Percentiles rank a stretch among this genome's conserved stretches.
These are phyloP conservation scores for Lepus timidus DNA, from an alignment of 2,113 vertebrate genomes.

Conservation along the genomic window DNA sequence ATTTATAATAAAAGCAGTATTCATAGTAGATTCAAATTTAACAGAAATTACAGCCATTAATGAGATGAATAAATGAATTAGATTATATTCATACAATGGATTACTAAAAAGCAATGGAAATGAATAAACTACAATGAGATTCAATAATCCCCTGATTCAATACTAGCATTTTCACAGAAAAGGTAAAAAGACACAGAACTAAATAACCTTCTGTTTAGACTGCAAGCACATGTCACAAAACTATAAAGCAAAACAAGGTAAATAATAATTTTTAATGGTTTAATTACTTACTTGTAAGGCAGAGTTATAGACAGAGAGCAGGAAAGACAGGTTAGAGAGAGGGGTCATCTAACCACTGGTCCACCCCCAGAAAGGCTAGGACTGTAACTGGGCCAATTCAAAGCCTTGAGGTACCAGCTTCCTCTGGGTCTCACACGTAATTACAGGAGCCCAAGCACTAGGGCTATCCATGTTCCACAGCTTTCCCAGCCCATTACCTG, in stretches of 20 bases:
- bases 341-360: no score
- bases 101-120: background rate
- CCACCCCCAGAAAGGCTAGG: no score
- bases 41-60: constrained; percentile 1
- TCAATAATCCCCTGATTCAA: background rate
- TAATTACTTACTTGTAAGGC: no score
- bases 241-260: background rate
- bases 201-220: background rate
- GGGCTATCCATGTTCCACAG: no score
- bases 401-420: no score
- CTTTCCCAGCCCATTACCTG: no score
- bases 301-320: no score
- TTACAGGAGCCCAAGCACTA: no score
- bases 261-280: background rate
- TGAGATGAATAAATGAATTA: background rate
- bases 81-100: background rate
- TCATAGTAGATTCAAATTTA: background rate
- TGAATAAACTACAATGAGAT: background rate
- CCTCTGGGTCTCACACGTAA: no score
- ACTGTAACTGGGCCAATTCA: no score
- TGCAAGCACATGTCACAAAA: background rate
- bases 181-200: background rate
- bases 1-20: background rate
- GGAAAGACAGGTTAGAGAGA: no score
- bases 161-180: background rate